Evolutionary conservation across 2,113 vertebrate genomes (phyloP).

Genomic region (Paramisgurnus dabryanus): DNA sequence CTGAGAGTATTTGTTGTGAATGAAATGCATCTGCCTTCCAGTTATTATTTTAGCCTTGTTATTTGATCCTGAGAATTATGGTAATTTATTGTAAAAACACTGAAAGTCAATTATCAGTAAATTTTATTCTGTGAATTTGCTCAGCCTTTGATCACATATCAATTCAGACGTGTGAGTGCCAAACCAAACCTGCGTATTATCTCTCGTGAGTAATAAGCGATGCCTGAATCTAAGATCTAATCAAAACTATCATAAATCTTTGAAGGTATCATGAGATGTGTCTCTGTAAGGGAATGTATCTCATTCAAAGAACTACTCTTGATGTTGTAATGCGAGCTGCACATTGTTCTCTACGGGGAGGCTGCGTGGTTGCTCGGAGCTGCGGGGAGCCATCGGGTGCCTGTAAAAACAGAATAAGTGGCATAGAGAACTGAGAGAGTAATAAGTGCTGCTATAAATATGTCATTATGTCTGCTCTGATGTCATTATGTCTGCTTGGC

Average conservation of each 20-base stretch:
- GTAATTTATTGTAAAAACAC: not conserved
- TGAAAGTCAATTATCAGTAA: too few relatives aligned
- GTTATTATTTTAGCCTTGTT: not conserved
- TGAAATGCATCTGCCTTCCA: not conserved
- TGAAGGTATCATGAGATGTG: not conserved
- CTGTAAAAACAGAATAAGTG: slow-evolving; percentile 29
- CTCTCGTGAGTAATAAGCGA: not conserved
- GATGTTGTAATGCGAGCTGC: slow-evolving; percentile 15
- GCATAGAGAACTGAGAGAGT: slow-evolving; percentile 4
- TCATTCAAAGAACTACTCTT: not conserved
- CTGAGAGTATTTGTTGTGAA: too few relatives aligned
- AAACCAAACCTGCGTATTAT: not conserved
- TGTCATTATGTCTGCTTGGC: slow-evolving; percentile 25
- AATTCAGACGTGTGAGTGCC: not conserved
- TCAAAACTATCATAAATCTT: not conserved
- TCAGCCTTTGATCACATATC: not conserved
- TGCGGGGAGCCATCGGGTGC: slow-evolving; percentile 11
- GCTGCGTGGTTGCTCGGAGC: not conserved
- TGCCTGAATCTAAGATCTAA: not conserved
- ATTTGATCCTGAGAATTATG: not conserved
- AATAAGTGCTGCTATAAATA: slow-evolving; percentile 28
- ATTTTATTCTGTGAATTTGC: too few relatives aligned
- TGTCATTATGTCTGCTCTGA: slow-evolving; percentile 26
- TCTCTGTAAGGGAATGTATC: slow-evolving; percentile 3
- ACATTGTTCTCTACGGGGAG: not conserved